phyloP scores from a whole-genome alignment of 2,888 invertebrate species.

The Drosophila suboccidentalis region DNA sequence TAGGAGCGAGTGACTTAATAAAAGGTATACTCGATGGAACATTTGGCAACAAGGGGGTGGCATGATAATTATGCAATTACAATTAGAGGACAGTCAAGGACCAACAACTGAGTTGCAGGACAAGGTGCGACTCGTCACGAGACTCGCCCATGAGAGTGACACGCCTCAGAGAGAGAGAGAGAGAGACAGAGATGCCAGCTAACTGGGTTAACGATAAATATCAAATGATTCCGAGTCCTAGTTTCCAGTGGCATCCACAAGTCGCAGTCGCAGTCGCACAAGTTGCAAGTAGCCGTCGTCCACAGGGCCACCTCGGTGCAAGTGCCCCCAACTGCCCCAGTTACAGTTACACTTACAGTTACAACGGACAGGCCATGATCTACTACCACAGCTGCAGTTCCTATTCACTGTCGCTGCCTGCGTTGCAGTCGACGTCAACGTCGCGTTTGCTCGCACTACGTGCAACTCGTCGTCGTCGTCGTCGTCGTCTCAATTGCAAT shows the following conservation, averaged over 20 bases:
- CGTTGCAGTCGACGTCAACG: constrained; percentile 20
- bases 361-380: constrained; percentile 75
- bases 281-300: constrained; percentile 30
- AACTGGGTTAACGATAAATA: constrained; percentile 80
- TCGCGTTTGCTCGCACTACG: constrained; percentile 24
- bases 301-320: constrained; percentile 72
- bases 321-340: constrained; percentile 70
- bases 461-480: constrained; percentile 30
- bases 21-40: constrained; percentile 8
- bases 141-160: constrained; percentile 37
- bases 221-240: constrained; percentile 75
- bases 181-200: constrained; percentile 25
- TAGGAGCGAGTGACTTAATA: background rate
- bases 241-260: constrained; percentile 63
- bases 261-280: constrained; percentile 3
- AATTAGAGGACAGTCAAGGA: constrained; percentile 16
- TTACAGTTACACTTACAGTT: constrained; percentile 53
- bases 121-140: constrained; percentile 41
- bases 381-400: constrained; percentile 70
- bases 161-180: constrained; percentile 32
- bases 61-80: constrained; percentile 48
- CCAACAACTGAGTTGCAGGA: constrained; percentile 9
- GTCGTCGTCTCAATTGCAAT: constrained; percentile 49
- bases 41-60: constrained; percentile 13
- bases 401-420: constrained; percentile 8